phyloP scores from a whole-genome alignment of 23 tunicate species.

The Trididemnum clinides region DNA sequence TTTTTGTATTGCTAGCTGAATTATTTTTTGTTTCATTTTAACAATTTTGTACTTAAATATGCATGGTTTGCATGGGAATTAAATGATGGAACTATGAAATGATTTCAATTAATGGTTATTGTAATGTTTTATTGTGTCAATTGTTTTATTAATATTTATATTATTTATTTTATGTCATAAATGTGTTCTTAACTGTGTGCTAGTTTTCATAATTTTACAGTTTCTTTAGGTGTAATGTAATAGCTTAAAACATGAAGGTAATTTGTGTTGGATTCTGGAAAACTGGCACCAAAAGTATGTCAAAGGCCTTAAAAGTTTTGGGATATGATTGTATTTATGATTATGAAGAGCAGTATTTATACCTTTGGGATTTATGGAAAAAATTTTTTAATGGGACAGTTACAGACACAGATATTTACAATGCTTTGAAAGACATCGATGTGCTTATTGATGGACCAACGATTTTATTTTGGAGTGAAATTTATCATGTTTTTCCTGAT shows the following conservation, averaged over 20 bases:
- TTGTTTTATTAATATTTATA: too few species aligned
- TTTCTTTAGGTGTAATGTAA: background rate
- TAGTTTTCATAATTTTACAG: too few species aligned
- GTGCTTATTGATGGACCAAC: constrained; percentile 84
- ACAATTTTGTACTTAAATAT: too few species aligned
- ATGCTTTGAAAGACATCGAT: constrained; percentile 77
- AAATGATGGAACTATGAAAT: too few species aligned
- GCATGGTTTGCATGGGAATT: too few species aligned
- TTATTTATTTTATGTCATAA: too few species aligned
- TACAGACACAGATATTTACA: constrained; percentile 66
- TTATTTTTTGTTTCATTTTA: too few species aligned
- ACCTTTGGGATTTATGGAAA: constrained; percentile 39
- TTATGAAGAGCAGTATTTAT: constrained; percentile 72
- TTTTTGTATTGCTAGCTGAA: too few species aligned
- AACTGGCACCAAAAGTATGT: constrained; percentile 87
- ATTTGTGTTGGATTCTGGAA: constrained; percentile 91
- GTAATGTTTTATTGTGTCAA: too few species aligned
- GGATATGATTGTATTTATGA: constrained; percentile 80
- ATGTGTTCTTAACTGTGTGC: too few species aligned
- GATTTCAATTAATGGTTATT: too few species aligned
- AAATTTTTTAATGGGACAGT: constrained; percentile 82
- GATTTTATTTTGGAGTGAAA: constrained; percentile 86
- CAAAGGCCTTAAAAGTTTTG: constrained; percentile 45
- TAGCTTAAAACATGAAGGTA: constrained; percentile 70
- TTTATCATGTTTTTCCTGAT: constrained; percentile 66